Percentiles rank a stretch among this genome's conserved stretches.
Evolutionary conservation across 35 echinoderm and acorn worm genomes (phyloP).

Genomic region (Strongylocentrotus purpuratus): DNA sequence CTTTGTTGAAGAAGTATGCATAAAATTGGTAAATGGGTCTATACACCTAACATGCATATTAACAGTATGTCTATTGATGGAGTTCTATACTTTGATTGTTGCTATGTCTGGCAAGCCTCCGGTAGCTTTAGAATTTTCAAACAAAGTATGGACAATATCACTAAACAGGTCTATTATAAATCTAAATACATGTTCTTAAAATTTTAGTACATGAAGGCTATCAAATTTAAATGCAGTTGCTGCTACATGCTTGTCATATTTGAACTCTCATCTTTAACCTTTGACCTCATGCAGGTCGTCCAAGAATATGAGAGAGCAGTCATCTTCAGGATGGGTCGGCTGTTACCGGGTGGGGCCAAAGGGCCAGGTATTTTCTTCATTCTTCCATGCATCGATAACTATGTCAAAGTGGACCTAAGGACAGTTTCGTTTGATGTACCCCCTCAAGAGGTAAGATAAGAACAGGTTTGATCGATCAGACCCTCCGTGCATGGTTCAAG

Average conservation of each 20-base stretch:
- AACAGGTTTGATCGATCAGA: neutral
- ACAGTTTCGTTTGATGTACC: conserved; percentile 99
- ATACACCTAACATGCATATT: too few relatives aligned
- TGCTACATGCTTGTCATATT: too few relatives aligned
- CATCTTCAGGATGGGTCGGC: conserved; percentile 93
- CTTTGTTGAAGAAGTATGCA: too few relatives aligned
- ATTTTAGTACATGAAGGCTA: neutral
- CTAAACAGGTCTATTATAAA: too few relatives aligned
- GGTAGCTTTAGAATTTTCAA: too few relatives aligned
- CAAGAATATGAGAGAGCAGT: conserved; percentile 98
- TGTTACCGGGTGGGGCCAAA: conserved; percentile 91
- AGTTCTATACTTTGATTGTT: too few relatives aligned
- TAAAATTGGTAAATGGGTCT: too few relatives aligned
- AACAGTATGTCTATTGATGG: too few relatives aligned
- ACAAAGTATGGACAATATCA: too few relatives aligned
- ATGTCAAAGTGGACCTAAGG: conserved; percentile 94
- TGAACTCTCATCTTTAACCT: neutral
- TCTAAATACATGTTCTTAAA: neutral
- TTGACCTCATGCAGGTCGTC: conserved; percentile 71
- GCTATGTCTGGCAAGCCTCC: too few relatives aligned
- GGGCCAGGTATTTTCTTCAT: conserved; percentile 97
- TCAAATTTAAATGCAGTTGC: neutral
- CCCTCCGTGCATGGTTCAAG: too few relatives aligned
- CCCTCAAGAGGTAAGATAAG: conserved; percentile 89
- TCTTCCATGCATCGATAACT: conserved; percentile 97